Conservation (phyloP, 2,113 vertebrate species). For the Phocoena phocoena region DNA sequence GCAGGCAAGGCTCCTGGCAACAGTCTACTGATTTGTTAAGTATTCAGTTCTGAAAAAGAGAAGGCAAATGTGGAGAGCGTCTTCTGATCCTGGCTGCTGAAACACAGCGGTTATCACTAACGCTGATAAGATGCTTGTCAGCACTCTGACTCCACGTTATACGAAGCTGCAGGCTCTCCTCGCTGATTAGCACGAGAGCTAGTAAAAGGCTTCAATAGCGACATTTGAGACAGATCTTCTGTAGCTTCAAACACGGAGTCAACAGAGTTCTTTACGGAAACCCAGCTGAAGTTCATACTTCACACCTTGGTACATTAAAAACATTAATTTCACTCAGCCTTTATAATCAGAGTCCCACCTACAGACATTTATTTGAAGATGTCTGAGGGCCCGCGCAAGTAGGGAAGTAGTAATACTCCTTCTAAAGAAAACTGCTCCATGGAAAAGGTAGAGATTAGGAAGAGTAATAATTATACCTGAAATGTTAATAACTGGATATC, state of each 20-base stretch:
- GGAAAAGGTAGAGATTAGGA: slow-evolving; percentile 69
- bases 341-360: slow-evolving; percentile 14
- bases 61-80: not conserved
- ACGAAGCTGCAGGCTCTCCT: not conserved
- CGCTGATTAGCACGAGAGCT: not conserved
- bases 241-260: slow-evolving; percentile 17
- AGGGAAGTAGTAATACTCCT: slow-evolving; percentile 52
- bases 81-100: not conserved
- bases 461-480: slow-evolving; percentile 82
- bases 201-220: not conserved
- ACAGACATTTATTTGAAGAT: slow-evolving; percentile 53
- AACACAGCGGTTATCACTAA: not conserved
- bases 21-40: not conserved
- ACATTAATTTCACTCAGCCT: slow-evolving; percentile 64
- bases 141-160: not conserved
- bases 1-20: not conserved
- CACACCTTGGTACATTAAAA: slow-evolving; percentile 68
- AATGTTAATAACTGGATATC: slow-evolving; percentile 82
- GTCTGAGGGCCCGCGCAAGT: slow-evolving; percentile 50
- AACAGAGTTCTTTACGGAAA: slow-evolving; percentile 21
- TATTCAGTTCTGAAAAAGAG: not conserved
- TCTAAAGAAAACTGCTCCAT: slow-evolving; percentile 59
- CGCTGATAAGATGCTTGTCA: not conserved
- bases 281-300: slow-evolving; percentile 43
- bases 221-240: not conserved